Percentiles rank a stretch among this genome's conserved stretches.
These are phyloP conservation scores for Lagocephalus sceleratus DNA, from an alignment of 2,797 vertebrate species.

Conservation along the genomic window DNA sequence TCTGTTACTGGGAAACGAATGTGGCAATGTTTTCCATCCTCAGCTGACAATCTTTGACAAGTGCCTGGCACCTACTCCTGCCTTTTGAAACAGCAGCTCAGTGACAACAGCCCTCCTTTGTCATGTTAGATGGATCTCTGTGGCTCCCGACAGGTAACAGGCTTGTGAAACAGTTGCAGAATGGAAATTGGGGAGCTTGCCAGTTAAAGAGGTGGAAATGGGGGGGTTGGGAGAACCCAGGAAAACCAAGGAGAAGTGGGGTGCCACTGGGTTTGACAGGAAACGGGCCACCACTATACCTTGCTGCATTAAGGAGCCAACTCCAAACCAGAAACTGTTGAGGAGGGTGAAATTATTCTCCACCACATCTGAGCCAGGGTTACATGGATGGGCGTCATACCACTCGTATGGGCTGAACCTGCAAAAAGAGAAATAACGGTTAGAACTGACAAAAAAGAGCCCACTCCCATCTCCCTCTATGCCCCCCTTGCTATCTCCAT, in stretches of 20 bases:
- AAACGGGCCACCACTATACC: too few species aligned
- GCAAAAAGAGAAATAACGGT: conserved; percentile 1
- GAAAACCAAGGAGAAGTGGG: conserved; percentile 5
- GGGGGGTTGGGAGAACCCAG: conserved; percentile 12
- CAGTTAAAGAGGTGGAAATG: conserved; percentile 57
- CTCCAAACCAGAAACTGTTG: conserved; percentile 99
- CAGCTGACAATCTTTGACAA: conserved; percentile 74
- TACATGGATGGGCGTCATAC: conserved; percentile 97
- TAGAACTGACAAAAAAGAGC: background rate
- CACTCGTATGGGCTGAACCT: conserved; percentile 99
- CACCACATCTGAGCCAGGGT: conserved; percentile 92
- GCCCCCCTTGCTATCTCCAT: too few species aligned
- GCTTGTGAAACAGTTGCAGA: conserved; percentile 57
- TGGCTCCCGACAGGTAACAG: conserved; percentile 73
- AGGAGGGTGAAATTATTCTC: conserved; percentile 98
- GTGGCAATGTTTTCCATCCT: conserved; percentile 63
- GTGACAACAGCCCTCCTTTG: conserved; percentile 76
- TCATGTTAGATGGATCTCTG: conserved; percentile 69
- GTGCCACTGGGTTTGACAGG: conserved; percentile 48
- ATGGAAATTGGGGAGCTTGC: conserved; percentile 59
- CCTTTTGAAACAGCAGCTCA: conserved; percentile 63
- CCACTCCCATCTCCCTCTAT: background rate
- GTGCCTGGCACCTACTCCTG: conserved; percentile 68
- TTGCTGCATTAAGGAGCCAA: conserved; percentile 96
- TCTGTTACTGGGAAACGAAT: conserved; percentile 67